Conservation (phyloP, 2,113 vertebrate genomes). For the Aegypius monachus region DNA sequence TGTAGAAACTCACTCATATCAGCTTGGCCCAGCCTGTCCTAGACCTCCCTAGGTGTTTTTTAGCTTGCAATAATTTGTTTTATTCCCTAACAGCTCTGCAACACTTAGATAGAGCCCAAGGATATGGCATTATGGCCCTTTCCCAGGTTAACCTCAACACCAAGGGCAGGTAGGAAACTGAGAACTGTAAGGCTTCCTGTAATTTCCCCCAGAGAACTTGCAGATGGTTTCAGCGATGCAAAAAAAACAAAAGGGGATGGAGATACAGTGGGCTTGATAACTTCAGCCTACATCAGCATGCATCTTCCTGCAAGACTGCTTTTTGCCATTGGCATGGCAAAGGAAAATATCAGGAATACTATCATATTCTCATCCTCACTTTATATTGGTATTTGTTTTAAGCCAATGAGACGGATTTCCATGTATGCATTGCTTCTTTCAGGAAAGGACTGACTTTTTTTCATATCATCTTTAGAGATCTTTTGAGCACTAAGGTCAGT, state of each 20-base stretch:
- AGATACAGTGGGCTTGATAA: not conserved
- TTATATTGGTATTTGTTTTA: not conserved
- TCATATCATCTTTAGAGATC: not conserved
- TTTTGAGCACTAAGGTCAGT: not conserved
- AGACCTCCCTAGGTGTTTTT: not conserved
- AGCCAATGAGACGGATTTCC: not conserved
- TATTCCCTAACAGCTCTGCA: not conserved
- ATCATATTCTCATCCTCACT: not conserved
- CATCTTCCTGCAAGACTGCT: not conserved
- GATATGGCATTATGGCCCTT: not conserved
- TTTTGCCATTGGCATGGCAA: not conserved
- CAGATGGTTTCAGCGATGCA: not conserved
- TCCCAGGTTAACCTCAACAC: not conserved
- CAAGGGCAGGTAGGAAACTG: not conserved
- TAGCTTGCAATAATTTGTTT: not conserved
- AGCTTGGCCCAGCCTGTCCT: not conserved
- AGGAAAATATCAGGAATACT: not conserved
- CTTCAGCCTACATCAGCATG: not conserved
- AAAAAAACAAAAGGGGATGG: not conserved
- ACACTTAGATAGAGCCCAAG: not conserved
- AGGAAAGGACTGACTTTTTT: not conserved
- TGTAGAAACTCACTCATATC: not conserved
- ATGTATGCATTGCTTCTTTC: not conserved
- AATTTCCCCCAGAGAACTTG: not conserved
- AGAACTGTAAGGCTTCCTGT: not conserved